phyloP scores from a whole-genome alignment of 1,140 invertebrate genomes.

The Hestina assimilis region DNA sequence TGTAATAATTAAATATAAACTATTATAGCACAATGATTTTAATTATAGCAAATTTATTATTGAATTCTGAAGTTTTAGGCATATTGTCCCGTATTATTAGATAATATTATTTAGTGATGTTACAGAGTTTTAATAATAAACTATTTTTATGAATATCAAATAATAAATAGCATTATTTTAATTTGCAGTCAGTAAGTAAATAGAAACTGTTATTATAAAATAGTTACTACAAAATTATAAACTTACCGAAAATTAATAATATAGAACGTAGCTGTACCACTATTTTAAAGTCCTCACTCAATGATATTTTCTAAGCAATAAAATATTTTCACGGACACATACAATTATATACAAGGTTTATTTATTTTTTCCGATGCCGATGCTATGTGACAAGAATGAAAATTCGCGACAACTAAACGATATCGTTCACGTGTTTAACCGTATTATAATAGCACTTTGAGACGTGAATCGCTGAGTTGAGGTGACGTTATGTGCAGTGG shows the following conservation, averaged over 20 bases:
- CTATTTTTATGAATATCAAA: too few relatives aligned
- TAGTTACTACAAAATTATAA: background rate
- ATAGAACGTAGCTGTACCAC: background rate
- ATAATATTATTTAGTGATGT: too few relatives aligned
- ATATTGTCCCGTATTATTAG: too few relatives aligned
- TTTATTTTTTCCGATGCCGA: background rate
- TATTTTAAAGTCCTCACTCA: background rate
- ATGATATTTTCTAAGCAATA: background rate
- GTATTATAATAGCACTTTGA: background rate
- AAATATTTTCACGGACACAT: background rate
- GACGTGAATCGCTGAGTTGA: conserved; percentile 3
- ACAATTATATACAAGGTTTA: conserved; percentile 1
- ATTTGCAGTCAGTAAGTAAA: too few relatives aligned
- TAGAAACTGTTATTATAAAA: background rate
- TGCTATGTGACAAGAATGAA: background rate
- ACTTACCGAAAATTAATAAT: background rate
- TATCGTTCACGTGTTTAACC: conserved; percentile 8
- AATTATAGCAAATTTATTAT: too few relatives aligned
- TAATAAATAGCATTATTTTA: too few relatives aligned
- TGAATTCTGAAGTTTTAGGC: too few relatives aligned
- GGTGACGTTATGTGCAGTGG: conserved; percentile 4
- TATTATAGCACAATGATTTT: too few relatives aligned
- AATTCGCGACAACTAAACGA: background rate
- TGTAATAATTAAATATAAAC: too few relatives aligned
- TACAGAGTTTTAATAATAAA: too few relatives aligned